Conservation (phyloP, 1,140 invertebrate species). For the Heterodera schachtii region DNA sequence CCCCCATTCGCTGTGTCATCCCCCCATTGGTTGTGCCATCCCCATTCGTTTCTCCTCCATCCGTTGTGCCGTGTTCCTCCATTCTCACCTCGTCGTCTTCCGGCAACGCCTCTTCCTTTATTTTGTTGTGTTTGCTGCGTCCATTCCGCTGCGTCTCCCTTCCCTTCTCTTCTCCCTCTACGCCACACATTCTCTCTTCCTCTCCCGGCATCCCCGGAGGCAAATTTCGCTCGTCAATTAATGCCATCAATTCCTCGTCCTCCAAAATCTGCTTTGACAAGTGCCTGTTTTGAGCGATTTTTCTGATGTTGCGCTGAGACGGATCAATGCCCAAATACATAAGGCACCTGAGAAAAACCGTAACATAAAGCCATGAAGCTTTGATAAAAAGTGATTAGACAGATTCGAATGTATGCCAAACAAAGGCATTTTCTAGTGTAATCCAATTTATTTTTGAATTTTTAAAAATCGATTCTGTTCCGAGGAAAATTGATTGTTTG, state of each 20-base stretch:
- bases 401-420: no score
- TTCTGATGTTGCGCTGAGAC: constrained; percentile 42
- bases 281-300: constrained; percentile 51
- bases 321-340: constrained; percentile 56
- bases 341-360: constrained; percentile 13
- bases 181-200: not conserved
- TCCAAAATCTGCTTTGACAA: constrained; percentile 37
- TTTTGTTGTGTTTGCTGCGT: not conserved
- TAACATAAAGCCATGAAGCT: no score
- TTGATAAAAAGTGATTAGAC: no score
- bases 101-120: constrained; percentile 21
- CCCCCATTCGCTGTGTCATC: no score
- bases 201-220: constrained; percentile 30
- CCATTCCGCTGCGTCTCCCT: not conserved
- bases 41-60: no score
- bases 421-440: no score
- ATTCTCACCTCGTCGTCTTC: not conserved
- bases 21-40: no score
- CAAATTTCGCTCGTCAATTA: constrained; percentile 36
- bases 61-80: not conserved
- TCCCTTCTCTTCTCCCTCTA: not conserved
- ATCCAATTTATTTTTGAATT: no score
- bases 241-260: constrained; percentile 12
- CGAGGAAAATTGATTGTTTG: no score
- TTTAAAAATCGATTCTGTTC: not conserved